These are phyloP conservation scores for Psix sp. DNA, from an alignment of 1,140 invertebrate genomes.

Conservation along the genomic window DNA sequence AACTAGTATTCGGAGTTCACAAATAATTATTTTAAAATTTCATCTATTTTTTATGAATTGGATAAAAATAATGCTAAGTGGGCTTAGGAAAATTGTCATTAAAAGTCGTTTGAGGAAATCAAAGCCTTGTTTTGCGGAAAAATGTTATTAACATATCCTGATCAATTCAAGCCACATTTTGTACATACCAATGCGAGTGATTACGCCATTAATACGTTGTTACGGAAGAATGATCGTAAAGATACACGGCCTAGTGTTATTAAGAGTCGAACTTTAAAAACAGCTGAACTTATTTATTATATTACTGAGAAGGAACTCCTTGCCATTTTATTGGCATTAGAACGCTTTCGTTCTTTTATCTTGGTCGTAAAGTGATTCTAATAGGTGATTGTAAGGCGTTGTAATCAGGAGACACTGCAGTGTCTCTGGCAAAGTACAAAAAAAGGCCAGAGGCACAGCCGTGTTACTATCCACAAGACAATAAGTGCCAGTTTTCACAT, in stretches of 20 bases:
- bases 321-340: too few relatives aligned
- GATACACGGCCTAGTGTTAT: constrained; percentile 19
- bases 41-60: constrained; percentile 6
- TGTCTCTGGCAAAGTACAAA: too few relatives aligned
- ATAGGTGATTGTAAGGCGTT: neutral
- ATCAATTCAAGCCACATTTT: constrained; percentile 9
- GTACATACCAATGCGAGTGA: constrained; percentile 9
- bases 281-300: too few relatives aligned
- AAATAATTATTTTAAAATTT: constrained; percentile 46
- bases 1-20: constrained; percentile 71
- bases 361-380: neutral
- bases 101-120: neutral
- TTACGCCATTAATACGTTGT: neutral
- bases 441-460: too few relatives aligned
- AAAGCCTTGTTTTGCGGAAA: neutral
- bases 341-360: too few relatives aligned
- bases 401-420: too few relatives aligned
- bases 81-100: neutral
- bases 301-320: too few relatives aligned
- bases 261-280: too few relatives aligned
- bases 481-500: too few relatives aligned
- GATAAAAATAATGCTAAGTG: neutral
- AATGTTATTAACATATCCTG: constrained; percentile 1
- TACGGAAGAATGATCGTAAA: constrained; percentile 6
- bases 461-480: too few relatives aligned